Evolutionary conservation across 2,888 invertebrate species (phyloP).

Genomic region (Pollenia griseotomentosa): DNA sequence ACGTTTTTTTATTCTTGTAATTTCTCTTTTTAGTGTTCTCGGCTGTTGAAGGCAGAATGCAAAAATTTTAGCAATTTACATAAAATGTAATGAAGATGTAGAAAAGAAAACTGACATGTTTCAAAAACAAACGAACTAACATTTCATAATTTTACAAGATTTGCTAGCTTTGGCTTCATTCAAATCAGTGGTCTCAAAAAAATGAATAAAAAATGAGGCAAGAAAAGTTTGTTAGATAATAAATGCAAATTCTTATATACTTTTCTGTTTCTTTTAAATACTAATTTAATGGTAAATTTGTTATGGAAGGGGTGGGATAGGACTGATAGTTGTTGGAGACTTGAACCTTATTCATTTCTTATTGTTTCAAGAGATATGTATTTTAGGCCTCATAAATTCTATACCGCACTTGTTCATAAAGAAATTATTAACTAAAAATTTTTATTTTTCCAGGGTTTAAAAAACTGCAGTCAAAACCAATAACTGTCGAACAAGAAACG

Average conservation of each 20-base stretch:
- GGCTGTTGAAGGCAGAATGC: constrained; percentile 29
- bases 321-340: too few relatives aligned
- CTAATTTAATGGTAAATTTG: neutral
- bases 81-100: constrained; percentile 8
- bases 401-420: too few relatives aligned
- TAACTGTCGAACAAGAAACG: too few relatives aligned
- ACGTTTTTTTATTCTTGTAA: neutral
- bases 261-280: neutral
- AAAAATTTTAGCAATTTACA: constrained; percentile 35
- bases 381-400: too few relatives aligned
- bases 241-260: neutral
- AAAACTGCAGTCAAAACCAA: too few relatives aligned
- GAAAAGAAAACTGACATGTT: constrained; percentile 39
- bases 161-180: constrained; percentile 23
- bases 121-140: constrained; percentile 55
- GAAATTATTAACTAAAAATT: too few relatives aligned
- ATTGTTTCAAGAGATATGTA: too few relatives aligned
- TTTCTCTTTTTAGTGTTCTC: neutral
- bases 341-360: too few relatives aligned
- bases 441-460: too few relatives aligned
- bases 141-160: constrained; percentile 31
- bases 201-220: neutral
- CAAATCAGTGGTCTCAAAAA: constrained; percentile 18
- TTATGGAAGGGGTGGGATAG: too few relatives aligned
- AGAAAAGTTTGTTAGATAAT: neutral